phyloP scores from a whole-genome alignment of 2,888 invertebrate genomes.

The Eupithecia inturbata region DNA sequence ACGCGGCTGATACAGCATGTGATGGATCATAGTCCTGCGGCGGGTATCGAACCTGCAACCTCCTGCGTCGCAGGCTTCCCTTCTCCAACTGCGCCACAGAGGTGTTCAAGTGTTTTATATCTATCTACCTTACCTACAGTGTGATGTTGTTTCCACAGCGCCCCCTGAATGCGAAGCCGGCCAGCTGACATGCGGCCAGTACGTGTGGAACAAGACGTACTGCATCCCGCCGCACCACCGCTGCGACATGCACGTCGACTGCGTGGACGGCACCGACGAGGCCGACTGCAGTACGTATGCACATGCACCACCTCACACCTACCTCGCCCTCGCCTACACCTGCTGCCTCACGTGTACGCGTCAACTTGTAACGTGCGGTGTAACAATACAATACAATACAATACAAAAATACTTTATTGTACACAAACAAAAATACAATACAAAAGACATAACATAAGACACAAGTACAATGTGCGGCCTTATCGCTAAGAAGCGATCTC shows the following conservation, averaged over 20 bases:
- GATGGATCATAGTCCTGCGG: not conserved
- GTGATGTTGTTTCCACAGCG: slow-evolving; percentile 83
- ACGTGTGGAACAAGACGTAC: slow-evolving; percentile 97
- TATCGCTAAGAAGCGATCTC: no score
- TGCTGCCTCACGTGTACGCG: no score
- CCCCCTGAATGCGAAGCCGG: slow-evolving; percentile 97
- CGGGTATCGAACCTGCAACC: not conserved
- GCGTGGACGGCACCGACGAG: slow-evolving; percentile 97
- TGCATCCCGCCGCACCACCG: slow-evolving; percentile 96
- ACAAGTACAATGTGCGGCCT: no score
- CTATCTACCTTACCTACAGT: not conserved
- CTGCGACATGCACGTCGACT: slow-evolving; percentile 98
- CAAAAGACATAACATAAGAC: no score
- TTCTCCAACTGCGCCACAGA: not conserved
- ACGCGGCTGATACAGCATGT: not conserved
- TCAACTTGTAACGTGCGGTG: no score
- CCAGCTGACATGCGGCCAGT: slow-evolving; percentile 96
- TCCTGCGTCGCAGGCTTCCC: not conserved
- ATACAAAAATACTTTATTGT: no score
- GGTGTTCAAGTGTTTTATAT: not conserved
- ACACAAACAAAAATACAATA: no score
- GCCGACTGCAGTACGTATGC: slow-evolving; percentile 96
- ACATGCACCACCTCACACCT: slow-evolving; percentile 22
- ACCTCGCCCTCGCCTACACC: not conserved
- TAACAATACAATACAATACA: no score